A percentile compares a stretch with the other conserved stretches of the same genome.
Conservation (phyloP, 1,140 invertebrate species). For the Galleria mellonella region DNA sequence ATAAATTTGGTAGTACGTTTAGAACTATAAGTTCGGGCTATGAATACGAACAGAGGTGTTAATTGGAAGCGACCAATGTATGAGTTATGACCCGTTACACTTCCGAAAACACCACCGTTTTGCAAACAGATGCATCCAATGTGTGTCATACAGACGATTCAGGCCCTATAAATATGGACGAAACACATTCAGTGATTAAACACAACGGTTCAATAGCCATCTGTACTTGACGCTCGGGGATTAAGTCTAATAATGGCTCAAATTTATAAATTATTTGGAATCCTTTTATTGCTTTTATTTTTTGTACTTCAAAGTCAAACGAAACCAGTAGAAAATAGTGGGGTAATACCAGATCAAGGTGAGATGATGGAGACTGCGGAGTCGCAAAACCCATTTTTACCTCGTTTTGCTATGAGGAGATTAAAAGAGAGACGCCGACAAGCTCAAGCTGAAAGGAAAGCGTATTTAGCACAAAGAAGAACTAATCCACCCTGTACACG, state of each 20-base stretch:
- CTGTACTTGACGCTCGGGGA: constrained; percentile 11
- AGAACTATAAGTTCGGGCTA: constrained; percentile 15
- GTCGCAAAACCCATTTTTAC: constrained; percentile 51
- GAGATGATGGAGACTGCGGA: constrained; percentile 62
- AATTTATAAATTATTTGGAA: constrained; percentile 15
- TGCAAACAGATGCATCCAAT: constrained; percentile 55
- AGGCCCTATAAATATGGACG: constrained; percentile 38
- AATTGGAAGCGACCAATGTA: constrained; percentile 53
- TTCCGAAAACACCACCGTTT: constrained; percentile 52
- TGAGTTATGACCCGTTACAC: constrained; percentile 44
- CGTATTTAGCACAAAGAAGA: constrained; percentile 15
- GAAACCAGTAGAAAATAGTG: constrained; percentile 27
- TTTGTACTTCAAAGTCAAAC: constrained; percentile 17
- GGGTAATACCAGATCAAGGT: constrained; percentile 5
- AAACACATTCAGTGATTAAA: constrained; percentile 18
- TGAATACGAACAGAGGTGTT: constrained; percentile 40
- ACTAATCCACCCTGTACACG: neutral
- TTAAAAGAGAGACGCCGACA: constrained; percentile 44
- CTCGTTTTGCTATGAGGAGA: constrained; percentile 53
- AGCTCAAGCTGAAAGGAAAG: constrained; percentile 37
- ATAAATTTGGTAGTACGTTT: too few relatives aligned
- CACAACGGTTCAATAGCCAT: constrained; percentile 25
- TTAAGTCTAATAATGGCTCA: constrained; percentile 6
- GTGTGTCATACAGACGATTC: constrained; percentile 47
- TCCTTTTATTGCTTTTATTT: constrained; percentile 17